Base-by-base conservation (phyloP, 2,888 invertebrate genomes). In the Magallana nippona region DNA sequence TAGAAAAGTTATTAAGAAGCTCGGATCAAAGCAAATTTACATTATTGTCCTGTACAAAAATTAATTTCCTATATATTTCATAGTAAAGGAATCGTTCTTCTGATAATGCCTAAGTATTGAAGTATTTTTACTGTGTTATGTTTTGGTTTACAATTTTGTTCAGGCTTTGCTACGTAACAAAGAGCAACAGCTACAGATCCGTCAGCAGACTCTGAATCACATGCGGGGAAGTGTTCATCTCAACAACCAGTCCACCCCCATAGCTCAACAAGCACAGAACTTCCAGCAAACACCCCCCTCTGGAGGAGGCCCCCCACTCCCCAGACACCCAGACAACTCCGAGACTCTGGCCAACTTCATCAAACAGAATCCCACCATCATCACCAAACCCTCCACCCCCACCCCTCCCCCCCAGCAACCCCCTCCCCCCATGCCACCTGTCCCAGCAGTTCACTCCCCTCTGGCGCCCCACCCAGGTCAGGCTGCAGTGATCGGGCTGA, bases 341-440 rank as follows among this genome's bases (percentile, higher is more conserved):
- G 92, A 93, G 81, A 91, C 91, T 60, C 91, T 93, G 80, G 87
- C 91, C 83, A 92, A 89, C 85, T 91, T 93, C 83, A 89, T 93
- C 82, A 92, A 93, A 87, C 92, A 92, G 86, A 92, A 93, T 86
- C 93, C 93, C 3, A 91, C 91, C 57, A 93, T 93, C 80, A 90
- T 93, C 77, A 92, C 92, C 58, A 93, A 92, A 82, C 92, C 92
- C 10, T 91, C 93, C 5, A 93, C 93, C 5, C 93, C 93, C 2
- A 90, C 91, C 10, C 91, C 92, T 11, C 89, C 90, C 19, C 89
- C 90, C 13, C 87, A 87, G 22, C 88, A 89, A 56, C 71, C 79
- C 11, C 83, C 55, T 82, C 84, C 78, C 62, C 87, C 79, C 19
- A 84, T 83, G 77, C 81, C 55, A 55, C 55, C 82, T n/a, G 81